Evolutionary conservation across 2,113 vertebrate species (phyloP).

Genomic region (Isichthys henryi): DNA sequence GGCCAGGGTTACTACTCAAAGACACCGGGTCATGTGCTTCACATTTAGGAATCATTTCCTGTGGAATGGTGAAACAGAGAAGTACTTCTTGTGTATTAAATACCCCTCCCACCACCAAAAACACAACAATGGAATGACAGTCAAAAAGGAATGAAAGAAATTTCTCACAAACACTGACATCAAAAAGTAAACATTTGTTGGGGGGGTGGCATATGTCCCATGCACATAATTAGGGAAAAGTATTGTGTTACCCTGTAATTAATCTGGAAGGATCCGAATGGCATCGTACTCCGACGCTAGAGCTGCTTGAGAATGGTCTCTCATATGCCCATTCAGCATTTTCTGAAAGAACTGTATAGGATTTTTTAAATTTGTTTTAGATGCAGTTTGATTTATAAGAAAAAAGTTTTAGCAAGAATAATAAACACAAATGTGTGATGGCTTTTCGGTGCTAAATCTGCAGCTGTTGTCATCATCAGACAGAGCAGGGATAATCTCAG

Average conservation of each 20-base stretch:
- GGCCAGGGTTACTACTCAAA: conserved; percentile 12
- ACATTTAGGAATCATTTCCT: conserved; percentile 36
- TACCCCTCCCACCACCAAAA: conserved; percentile 12
- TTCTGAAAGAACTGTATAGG: not conserved
- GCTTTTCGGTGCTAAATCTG: conserved; percentile 29
- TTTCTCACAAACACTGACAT: not conserved
- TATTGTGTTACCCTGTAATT: not conserved
- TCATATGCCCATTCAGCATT: not conserved
- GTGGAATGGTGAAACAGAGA: conserved; percentile 27
- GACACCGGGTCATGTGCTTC: conserved; percentile 25
- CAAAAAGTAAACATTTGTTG: not conserved
- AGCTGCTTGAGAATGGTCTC: not conserved
- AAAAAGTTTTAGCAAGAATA: not conserved
- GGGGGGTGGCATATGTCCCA: not conserved
- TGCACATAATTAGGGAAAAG: not conserved
- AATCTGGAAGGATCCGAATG: not conserved
- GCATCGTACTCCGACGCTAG: not conserved
- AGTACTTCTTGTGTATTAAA: conserved; percentile 25
- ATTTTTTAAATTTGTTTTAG: not conserved
- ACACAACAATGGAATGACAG: conserved; percentile 13
- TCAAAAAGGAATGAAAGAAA: not conserved
- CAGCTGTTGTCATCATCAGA: conserved; percentile 28
- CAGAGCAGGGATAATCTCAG: conserved; percentile 24
- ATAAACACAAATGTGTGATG: conserved; percentile 28
- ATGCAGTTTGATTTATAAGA: not conserved